A percentile compares a stretch with the other conserved stretches of the same genome.
Conservation (phyloP, 2,888 invertebrate species). For the Salpingus planirostris region DNA sequence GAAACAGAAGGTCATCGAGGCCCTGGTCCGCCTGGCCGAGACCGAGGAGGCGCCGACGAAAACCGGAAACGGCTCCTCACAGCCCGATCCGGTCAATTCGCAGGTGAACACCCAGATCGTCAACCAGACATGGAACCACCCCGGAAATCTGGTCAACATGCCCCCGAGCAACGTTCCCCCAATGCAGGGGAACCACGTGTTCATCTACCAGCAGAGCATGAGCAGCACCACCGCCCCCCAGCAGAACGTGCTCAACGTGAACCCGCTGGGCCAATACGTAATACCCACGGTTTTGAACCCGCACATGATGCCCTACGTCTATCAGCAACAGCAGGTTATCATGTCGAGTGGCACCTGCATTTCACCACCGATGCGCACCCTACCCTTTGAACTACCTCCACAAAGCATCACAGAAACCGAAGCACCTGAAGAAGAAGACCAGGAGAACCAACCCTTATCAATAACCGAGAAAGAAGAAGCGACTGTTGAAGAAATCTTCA, state of each 20-base stretch:
- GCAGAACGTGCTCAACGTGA: slow-evolving; percentile 36
- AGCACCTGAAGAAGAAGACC: slow-evolving; percentile 3
- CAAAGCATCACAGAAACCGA: no score
- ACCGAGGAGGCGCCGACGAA: slow-evolving; percentile 18
- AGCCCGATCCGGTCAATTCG: slow-evolving; percentile 8
- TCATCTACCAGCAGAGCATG: slow-evolving; percentile 50
- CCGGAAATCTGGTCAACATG: slow-evolving; percentile 25
- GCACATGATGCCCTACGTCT: slow-evolving; percentile 48
- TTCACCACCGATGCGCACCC: slow-evolving; percentile 30
- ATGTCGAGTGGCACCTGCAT: slow-evolving; percentile 42
- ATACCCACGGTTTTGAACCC: slow-evolving; percentile 44
- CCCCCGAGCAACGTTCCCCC: no score
- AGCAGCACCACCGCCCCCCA: slow-evolving; percentile 39
- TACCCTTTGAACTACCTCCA: slow-evolving; percentile 28
- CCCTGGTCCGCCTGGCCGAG: slow-evolving; percentile 44
- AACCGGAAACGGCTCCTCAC: slow-evolving; percentile 12
- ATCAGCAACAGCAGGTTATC: slow-evolving; percentile 48
- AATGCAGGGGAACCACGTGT: slow-evolving; percentile 41
- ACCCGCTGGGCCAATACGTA: slow-evolving; percentile 47
- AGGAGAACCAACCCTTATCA: no score
- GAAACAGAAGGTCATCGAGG: slow-evolving; percentile 80
- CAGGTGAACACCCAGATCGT: slow-evolving; percentile 18
- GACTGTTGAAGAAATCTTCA: no score
- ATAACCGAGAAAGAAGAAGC: slow-evolving; percentile 8
- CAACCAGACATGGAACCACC: slow-evolving; percentile 37